Base-by-base conservation (phyloP, 2,888 invertebrate genomes). In the Epistrophe grossulariae region DNA sequence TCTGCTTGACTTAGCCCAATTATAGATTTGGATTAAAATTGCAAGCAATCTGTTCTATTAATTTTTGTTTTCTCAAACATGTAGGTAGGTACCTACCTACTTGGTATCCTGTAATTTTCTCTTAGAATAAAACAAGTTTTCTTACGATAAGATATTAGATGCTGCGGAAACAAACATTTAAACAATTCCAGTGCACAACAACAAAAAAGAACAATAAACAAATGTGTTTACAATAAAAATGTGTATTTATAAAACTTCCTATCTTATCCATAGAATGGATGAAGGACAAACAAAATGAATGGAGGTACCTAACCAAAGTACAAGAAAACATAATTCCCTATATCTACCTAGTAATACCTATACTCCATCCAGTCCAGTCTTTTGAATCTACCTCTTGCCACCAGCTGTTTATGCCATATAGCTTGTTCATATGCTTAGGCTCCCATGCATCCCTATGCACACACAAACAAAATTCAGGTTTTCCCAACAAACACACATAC, bases 331-430 rank as follows among this genome's bases (percentile, higher is more conserved):
- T 28, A 15, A 52, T 24, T 24, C 24, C 19, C 38, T 31, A 48
- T 38, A n/a, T n/a, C n/a, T n/a, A n/a, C n/a, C 1, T 38, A 1
- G 9, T 50, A 45, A 52, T 50, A 24, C 38, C 28, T 9, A 43
- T n/a, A 64, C 35, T 68, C 57, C n/a, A 52, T 68, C 57, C n/a
- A 52, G 24, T 68, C 57, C n/a, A 52, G 24, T 40, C 28, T 45
- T 43, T 55, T 48, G 50, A 64, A 72, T 72, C 43, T 52, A 66
- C 50, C 82, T 84, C 62, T 64, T 74, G 83, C 79, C 83, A 87
- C 82, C 87, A 87, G 87, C 87, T 87, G 87, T 87, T 87, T 76
- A 66, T 17, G 48, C 35, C 62, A 64, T 83, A 48, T 15, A 64
- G 8, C 11, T 71, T 74, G 59, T 73, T 74, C 52, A 24, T 48